Base-by-base conservation (phyloP, 2,797 vertebrate genomes). In the Cossypha caffra region DNA sequence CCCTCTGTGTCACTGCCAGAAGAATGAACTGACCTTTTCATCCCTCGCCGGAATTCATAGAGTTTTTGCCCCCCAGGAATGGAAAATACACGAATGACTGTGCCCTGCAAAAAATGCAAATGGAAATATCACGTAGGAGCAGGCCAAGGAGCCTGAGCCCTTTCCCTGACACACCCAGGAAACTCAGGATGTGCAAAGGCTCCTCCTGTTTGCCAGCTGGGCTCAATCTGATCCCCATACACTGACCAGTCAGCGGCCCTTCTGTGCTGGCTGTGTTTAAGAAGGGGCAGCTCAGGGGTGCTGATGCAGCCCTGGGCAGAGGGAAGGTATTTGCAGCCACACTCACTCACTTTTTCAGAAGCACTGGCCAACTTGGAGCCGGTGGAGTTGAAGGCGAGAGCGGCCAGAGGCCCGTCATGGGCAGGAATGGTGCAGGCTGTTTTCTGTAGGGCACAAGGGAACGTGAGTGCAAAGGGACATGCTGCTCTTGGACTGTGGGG, bases 31-130 rank as follows among this genome's bases (percentile, higher is more conserved):
- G 42, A 99, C 99, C 99, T 99, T 97, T 99, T 99, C 99, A 99
- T 99, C 94, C 99, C 99, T 97, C 99, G 96, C 54, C 99, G 98
- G 95, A 99, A 99, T 97, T 99, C 99, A 88, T 98, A 99, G 78
- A 99, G 98, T 75, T 97, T 99, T 94, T 98, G 98, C 96, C 99
- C 99, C 15, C 99, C 99, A 12, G 99, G 99, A 84, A 99, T 84
- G 40, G 98, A 98, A 98, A 99, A 99, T 43, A 99, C 99, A 86
- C 99, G 98, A 94, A 99, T 99, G 72, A 99, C 99, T 0, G 99
- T 99, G 71, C 99, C 99, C 99, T 99, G 97, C 71, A 87, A 93
- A 94, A 95, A 90, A 96, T 92, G 93, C 51, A 40, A 48, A 91
- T 25, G 83, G 29, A 86, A 92, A 62, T 67, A 48, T 90, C 88